These are phyloP conservation scores for Buteo buteo DNA, from an alignment of 2,113 vertebrate species.

Conservation along the genomic window DNA sequence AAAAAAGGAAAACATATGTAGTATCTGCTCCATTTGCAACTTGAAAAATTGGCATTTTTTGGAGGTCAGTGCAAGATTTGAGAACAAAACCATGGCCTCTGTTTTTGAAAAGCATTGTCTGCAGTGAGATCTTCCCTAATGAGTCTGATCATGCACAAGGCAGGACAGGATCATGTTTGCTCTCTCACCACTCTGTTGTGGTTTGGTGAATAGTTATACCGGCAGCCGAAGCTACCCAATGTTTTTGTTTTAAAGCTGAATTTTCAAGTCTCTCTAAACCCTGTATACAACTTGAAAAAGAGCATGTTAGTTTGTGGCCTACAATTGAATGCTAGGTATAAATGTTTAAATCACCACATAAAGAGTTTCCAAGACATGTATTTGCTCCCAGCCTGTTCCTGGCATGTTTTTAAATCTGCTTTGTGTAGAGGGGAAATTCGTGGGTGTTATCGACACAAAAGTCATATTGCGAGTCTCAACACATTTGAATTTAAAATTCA, in stretches of 20 bases:
- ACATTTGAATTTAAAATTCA: background rate
- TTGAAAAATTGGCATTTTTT: background rate
- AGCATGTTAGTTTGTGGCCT: background rate
- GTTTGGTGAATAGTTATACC: background rate
- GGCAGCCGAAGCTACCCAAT: background rate
- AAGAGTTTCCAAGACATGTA: background rate
- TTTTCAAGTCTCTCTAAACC: background rate
- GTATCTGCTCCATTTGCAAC: background rate
- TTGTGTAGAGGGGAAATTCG: background rate
- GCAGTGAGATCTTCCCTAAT: background rate
- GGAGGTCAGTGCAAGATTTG: background rate
- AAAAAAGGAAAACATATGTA: background rate
- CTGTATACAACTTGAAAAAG: background rate
- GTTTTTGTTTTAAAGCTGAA: background rate
- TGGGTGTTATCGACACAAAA: background rate
- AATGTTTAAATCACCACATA: background rate
- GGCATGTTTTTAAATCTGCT: background rate
- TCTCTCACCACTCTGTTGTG: constrained; percentile 7
- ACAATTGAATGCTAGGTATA: background rate
- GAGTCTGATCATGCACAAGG: background rate
- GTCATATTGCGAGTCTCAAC: background rate
- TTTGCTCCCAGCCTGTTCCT: background rate
- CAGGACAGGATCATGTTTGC: background rate
- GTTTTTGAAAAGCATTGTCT: background rate
- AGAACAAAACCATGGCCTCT: background rate